Percentiles rank a stretch among this genome's conserved stretches.
phyloP scores from a whole-genome alignment of 2,113 vertebrate genomes.

The Baryphthengus martii region DNA sequence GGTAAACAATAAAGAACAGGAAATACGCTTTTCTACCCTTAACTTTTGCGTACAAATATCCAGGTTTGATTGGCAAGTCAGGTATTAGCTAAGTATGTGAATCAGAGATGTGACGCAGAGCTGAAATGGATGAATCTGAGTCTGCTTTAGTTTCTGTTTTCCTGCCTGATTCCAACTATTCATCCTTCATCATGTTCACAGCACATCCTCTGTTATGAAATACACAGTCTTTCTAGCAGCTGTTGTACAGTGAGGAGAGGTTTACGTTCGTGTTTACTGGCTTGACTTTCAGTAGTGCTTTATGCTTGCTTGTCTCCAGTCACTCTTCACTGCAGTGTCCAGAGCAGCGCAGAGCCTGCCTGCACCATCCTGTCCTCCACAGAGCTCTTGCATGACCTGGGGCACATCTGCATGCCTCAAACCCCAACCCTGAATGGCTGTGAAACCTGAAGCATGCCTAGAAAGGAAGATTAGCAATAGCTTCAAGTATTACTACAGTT shows the following conservation, averaged over 20 bases:
- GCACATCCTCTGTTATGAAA: neutral
- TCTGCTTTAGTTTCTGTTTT: neutral
- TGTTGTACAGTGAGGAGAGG: neutral
- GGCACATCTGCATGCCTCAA: neutral
- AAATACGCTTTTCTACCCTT: neutral
- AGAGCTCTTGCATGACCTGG: neutral
- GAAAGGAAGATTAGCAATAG: neutral
- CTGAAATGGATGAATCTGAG: neutral
- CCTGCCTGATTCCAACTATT: neutral
- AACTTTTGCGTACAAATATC: neutral
- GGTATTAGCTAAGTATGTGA: neutral
- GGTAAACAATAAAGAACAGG: neutral
- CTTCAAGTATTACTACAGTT: neutral
- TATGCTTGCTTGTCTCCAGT: neutral
- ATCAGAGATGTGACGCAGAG: neutral
- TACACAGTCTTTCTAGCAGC: neutral
- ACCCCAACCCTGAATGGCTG: neutral
- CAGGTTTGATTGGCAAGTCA: neutral
- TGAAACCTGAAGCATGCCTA: neutral
- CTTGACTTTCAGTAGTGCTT: neutral
- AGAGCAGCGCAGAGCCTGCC: neutral
- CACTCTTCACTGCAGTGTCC: neutral
- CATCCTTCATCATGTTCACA: neutral
- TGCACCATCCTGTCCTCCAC: neutral
- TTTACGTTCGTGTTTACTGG: fast-evolving